Evolutionary conservation across 2,113 vertebrate species (phyloP).

Genomic region (Melanostigma gelatinosum): DNA sequence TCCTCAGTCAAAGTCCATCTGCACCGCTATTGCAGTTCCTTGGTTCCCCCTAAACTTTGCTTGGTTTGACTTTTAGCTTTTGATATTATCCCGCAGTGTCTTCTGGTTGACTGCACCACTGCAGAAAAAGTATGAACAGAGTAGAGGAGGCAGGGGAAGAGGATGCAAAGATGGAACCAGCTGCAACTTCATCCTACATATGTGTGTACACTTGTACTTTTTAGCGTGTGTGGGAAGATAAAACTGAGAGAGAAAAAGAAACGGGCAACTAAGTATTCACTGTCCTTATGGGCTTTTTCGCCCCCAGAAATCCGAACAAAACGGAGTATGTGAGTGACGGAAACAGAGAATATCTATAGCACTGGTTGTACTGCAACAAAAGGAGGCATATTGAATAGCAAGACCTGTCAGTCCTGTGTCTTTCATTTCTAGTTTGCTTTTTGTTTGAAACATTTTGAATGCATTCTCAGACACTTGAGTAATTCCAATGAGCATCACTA

Average conservation of each 20-base stretch:
- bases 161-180: background rate
- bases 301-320: background rate
- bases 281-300: background rate
- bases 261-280: background rate
- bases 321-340: background rate
- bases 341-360: background rate
- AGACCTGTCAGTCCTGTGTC: background rate
- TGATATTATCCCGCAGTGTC: slow-evolving; percentile 77
- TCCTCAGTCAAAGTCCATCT: background rate
- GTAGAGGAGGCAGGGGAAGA: background rate
- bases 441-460: background rate
- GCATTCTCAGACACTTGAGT: background rate
- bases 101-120: slow-evolving; percentile 52
- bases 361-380: background rate
- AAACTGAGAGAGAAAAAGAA: background rate
- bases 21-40: background rate
- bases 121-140: background rate
- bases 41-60: background rate
- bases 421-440: background rate
- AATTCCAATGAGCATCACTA: slow-evolving; percentile 41
- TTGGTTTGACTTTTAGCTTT: slow-evolving; percentile 5
- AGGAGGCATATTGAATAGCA: background rate
- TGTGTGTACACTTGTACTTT: background rate
- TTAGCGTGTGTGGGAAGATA: background rate
- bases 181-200: background rate